phyloP scores from a whole-genome alignment of 2,888 invertebrate genomes.

The Drosophila cognata region DNA sequence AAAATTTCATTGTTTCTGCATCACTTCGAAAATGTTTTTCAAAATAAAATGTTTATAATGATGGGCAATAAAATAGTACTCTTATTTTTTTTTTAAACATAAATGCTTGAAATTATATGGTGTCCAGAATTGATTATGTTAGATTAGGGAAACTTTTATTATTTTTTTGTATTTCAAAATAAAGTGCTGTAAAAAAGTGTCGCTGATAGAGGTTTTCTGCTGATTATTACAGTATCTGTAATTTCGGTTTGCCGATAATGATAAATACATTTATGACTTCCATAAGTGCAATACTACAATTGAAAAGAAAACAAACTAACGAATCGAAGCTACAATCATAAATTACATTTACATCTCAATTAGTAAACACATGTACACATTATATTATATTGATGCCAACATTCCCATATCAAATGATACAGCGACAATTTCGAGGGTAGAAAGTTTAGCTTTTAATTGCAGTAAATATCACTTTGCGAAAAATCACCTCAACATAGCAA shows the following conservation, averaged over 20 bases:
- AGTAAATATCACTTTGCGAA: not conserved
- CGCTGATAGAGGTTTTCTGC: not conserved
- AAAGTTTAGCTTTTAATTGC: conserved; percentile 14
- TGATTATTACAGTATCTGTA: not conserved
- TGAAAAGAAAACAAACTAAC: conserved; percentile 15
- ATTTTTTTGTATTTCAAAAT: not conserved
- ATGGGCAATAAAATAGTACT: not conserved
- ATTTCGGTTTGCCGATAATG: conserved; percentile 10
- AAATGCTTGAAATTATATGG: not conserved
- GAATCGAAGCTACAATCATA: not conserved
- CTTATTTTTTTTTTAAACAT: not conserved
- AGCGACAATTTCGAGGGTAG: conserved; percentile 1
- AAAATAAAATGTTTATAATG: not conserved
- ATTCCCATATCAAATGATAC: conserved; percentile 2
- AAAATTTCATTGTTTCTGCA: not conserved
- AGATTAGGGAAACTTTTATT: not conserved
- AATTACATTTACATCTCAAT: conserved; percentile 9
- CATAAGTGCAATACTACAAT: conserved; percentile 5
- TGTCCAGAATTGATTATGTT: not conserved
- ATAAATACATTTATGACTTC: not conserved
- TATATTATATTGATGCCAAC: not conserved
- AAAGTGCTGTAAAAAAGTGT: not conserved
- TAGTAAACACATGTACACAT: conserved; percentile 12
- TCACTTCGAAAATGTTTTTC: not conserved
- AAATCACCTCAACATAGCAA: conserved; percentile 5